phyloP scores from a whole-genome alignment of 2,113 vertebrate genomes.

The Crotalus helleri region DNA sequence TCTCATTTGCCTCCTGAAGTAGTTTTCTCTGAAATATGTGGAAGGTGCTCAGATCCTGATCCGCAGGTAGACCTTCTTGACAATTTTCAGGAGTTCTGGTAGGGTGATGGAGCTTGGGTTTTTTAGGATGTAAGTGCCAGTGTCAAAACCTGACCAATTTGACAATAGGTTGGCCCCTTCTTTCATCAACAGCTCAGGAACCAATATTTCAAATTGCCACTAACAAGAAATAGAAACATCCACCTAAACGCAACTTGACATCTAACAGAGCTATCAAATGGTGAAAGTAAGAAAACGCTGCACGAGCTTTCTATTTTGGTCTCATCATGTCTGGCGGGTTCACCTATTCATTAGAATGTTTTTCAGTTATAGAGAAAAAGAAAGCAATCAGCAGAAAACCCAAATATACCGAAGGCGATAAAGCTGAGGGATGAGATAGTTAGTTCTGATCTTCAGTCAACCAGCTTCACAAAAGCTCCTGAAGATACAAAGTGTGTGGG shows the following conservation, averaged over 20 bases:
- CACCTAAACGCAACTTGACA: background rate
- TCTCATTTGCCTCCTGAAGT: background rate
- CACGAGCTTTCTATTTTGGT: background rate
- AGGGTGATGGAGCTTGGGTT: background rate
- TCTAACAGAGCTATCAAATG: background rate
- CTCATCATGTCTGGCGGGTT: background rate
- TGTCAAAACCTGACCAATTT: background rate
- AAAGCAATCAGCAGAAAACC: background rate
- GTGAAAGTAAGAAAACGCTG: background rate
- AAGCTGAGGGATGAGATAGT: background rate
- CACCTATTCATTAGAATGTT: background rate
- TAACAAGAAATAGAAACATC: too few relatives aligned
- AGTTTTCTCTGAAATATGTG: background rate
- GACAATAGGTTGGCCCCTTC: background rate
- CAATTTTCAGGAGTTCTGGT: background rate
- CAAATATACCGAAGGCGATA: background rate
- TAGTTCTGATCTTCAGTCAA: background rate
- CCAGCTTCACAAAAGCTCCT: background rate
- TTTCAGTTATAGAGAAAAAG: background rate
- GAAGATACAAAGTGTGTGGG: background rate
- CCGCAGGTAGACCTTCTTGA: background rate
- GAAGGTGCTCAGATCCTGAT: background rate
- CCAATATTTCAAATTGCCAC: background rate
- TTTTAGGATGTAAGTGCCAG: background rate
- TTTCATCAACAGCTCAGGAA: background rate